phyloP scores from a whole-genome alignment of 2,113 vertebrate species.

The Bostrychus sinensis region DNA sequence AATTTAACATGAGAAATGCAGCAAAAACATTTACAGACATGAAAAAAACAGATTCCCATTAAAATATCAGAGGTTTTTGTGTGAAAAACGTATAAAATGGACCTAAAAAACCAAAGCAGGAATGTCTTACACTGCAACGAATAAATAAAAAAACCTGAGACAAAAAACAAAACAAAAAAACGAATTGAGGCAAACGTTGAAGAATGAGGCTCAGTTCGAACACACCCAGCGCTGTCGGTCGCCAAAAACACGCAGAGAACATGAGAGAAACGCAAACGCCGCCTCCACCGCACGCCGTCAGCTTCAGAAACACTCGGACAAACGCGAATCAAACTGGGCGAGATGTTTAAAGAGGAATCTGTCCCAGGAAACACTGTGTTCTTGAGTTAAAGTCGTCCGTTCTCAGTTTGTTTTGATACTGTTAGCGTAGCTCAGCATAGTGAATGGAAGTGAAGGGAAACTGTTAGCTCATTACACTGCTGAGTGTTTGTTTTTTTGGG shows the following conservation, averaged over 20 bases:
- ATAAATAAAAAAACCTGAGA: conserved; percentile 40
- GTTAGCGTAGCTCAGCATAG: conserved; percentile 29
- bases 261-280: background rate
- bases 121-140: conserved; percentile 8
- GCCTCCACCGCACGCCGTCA: background rate
- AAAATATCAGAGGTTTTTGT: conserved; percentile 3
- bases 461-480: background rate
- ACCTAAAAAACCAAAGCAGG: conserved; percentile 11
- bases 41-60: background rate
- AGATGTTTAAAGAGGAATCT: too few relatives aligned
- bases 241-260: background rate
- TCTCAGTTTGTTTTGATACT: background rate
- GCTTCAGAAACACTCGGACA: background rate
- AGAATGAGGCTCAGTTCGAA: conserved; percentile 44
- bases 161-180: conserved; percentile 17
- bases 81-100: background rate
- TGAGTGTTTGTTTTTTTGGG: too few relatives aligned
- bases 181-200: conserved; percentile 35
- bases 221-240: background rate
- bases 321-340: too few relatives aligned
- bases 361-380: too few relatives aligned
- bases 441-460: conserved; percentile 23
- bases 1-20: background rate
- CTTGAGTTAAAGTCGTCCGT: too few relatives aligned
- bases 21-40: conserved; percentile 10